Evolutionary conservation across 2,888 invertebrate species (phyloP).

Genomic region (Lithodes maja): DNA sequence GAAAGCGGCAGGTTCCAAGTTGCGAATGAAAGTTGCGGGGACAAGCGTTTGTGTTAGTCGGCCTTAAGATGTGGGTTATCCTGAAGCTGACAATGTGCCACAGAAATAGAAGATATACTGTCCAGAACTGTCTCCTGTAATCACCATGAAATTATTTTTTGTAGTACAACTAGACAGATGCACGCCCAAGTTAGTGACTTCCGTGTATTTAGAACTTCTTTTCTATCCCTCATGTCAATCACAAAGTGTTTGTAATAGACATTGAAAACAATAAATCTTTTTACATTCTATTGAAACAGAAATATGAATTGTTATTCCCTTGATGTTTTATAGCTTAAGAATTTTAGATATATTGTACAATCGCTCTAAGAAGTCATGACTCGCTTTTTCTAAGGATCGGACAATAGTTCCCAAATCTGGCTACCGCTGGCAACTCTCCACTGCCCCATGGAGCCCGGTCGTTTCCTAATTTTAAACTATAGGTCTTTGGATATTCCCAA

Average conservation of each 20-base stretch:
- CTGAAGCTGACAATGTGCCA: slow-evolving; percentile 57
- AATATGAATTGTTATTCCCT: slow-evolving; percentile 28
- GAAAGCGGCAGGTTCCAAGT: too few relatives aligned
- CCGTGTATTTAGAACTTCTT: slow-evolving; percentile 68
- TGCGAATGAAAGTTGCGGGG: too few relatives aligned
- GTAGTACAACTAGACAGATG: slow-evolving; percentile 61
- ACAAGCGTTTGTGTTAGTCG: too few relatives aligned
- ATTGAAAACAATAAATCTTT: slow-evolving; percentile 68
- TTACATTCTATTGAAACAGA: slow-evolving; percentile 67
- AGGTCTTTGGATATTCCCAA: too few relatives aligned
- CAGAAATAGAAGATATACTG: slow-evolving; percentile 49
- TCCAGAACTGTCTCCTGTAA: slow-evolving; percentile 59
- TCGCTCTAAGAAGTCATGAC: too few relatives aligned
- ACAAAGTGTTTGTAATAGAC: slow-evolving; percentile 67
- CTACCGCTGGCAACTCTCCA: too few relatives aligned
- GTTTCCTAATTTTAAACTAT: too few relatives aligned
- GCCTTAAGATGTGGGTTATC: slow-evolving; percentile 2
- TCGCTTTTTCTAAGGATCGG: too few relatives aligned
- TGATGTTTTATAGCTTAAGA: too few relatives aligned
- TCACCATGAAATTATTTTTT: slow-evolving; percentile 61
- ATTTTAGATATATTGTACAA: too few relatives aligned
- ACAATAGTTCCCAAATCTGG: too few relatives aligned
- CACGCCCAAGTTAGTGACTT: slow-evolving; percentile 66
- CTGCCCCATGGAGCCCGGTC: too few relatives aligned
- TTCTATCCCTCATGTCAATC: slow-evolving; percentile 67